Evolutionary conservation across 2,797 vertebrate species (phyloP).

Genomic region (Spinus olivaceus): DNA sequence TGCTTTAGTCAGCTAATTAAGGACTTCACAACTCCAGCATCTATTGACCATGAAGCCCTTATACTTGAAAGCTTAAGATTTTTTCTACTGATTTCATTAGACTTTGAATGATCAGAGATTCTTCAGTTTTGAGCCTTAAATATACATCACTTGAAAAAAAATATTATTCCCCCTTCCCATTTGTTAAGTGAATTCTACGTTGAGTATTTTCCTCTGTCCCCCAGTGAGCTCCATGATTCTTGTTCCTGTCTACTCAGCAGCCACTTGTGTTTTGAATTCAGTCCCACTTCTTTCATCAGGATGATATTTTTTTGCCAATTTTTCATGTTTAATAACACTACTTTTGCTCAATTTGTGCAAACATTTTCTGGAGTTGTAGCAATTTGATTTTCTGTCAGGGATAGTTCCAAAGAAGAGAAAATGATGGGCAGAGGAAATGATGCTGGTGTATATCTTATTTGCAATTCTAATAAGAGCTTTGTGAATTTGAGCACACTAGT

Average conservation of each 20-base stretch:
- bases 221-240: not conserved
- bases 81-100: not conserved
- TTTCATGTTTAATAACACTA: not conserved
- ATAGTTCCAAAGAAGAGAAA: constrained; percentile 7
- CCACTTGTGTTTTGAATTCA: not conserved
- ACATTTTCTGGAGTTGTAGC: constrained; percentile 13
- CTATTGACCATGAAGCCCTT: not conserved
- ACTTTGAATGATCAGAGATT: not conserved
- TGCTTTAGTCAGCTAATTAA: not conserved
- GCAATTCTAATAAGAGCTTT: constrained; percentile 42
- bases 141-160: not conserved
- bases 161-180: not conserved
- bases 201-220: not conserved
- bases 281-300: not conserved
- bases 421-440: not conserved
- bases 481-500: constrained; percentile 29
- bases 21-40: not conserved
- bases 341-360: constrained; percentile 23
- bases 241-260: not conserved
- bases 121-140: not conserved
- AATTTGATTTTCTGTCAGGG: constrained; percentile 21
- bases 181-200: not conserved
- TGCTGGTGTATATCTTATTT: constrained; percentile 11
- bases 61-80: not conserved
- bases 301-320: not conserved